Conservation (phyloP, 2,797 vertebrate species). For the Ptychadena robeensis region DNA sequence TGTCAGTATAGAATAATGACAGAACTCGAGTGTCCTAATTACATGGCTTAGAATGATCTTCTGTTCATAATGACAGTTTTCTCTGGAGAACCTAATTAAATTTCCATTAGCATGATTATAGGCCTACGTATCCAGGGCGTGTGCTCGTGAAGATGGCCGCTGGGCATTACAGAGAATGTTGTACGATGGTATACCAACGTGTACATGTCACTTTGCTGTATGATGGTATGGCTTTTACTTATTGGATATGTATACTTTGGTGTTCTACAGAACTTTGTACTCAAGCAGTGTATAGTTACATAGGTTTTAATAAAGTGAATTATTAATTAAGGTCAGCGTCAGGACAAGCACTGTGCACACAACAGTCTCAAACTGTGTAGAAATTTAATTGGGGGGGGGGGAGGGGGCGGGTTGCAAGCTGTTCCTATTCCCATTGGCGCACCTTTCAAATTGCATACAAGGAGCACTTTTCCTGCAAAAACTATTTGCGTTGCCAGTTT, state of each 20-base stretch:
- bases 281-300: not conserved
- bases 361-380: not conserved
- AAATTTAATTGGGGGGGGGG: too few relatives aligned
- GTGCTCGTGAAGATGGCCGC: conserved; percentile 1
- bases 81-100: conserved; percentile 33
- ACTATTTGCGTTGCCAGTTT: too few relatives aligned
- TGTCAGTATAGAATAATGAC: conserved; percentile 8
- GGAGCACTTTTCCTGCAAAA: too few relatives aligned
- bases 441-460: too few relatives aligned
- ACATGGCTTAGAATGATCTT: conserved; percentile 32
- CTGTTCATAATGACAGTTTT: conserved; percentile 15
- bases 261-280: not conserved
- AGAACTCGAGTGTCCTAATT: conserved; percentile 18
- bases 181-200: not conserved
- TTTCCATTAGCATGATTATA: conserved; percentile 24
- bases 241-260: not conserved
- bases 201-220: not conserved
- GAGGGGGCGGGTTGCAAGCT: too few relatives aligned
- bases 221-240: not conserved
- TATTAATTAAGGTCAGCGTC: not conserved
- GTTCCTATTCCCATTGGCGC: too few relatives aligned
- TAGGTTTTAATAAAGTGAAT: not conserved
- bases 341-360: not conserved
- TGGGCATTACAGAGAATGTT: not conserved
- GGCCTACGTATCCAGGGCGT: not conserved